These are phyloP conservation scores for Plestiodon gilberti DNA, from an alignment of 2,113 vertebrate species.

Conservation along the genomic window DNA sequence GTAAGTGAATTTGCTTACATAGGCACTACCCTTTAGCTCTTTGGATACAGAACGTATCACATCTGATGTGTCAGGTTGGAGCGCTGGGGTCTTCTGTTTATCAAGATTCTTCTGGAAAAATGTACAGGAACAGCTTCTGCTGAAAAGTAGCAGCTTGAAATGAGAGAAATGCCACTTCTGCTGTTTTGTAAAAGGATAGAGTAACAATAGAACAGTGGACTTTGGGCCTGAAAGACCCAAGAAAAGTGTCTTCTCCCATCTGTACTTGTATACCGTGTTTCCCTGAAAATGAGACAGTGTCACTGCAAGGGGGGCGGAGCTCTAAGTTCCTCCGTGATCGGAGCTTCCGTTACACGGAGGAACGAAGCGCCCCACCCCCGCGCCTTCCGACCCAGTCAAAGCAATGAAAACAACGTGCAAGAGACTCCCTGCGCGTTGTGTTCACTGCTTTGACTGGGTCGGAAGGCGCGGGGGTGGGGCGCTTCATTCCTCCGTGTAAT, in stretches of 20 bases:
- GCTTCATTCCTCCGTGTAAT: no score
- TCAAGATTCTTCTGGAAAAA: not conserved
- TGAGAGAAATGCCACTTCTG: not conserved
- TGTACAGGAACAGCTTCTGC: not conserved
- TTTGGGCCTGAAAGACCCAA: not conserved
- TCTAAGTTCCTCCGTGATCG: no score
- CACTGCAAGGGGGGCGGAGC: no score
- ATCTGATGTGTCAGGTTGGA: accelerated
- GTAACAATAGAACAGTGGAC: not conserved
- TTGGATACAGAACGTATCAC: accelerated
- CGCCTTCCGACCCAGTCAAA: no score
- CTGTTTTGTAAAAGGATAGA: not conserved
- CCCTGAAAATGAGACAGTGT: no score
- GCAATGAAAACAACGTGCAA: no score
- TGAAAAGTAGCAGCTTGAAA: not conserved
- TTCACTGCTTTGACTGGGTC: no score
- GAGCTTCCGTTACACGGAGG: no score
- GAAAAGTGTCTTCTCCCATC: not conserved
- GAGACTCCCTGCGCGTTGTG: no score
- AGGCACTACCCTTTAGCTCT: not conserved
- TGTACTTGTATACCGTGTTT: no score
- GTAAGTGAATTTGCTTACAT: not conserved
- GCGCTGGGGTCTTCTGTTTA: not conserved
- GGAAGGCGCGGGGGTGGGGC: no score
- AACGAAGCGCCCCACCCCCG: no score